Evolutionary conservation across 2,113 vertebrate species (phyloP).

Genomic region (Fulmarus glacialis): DNA sequence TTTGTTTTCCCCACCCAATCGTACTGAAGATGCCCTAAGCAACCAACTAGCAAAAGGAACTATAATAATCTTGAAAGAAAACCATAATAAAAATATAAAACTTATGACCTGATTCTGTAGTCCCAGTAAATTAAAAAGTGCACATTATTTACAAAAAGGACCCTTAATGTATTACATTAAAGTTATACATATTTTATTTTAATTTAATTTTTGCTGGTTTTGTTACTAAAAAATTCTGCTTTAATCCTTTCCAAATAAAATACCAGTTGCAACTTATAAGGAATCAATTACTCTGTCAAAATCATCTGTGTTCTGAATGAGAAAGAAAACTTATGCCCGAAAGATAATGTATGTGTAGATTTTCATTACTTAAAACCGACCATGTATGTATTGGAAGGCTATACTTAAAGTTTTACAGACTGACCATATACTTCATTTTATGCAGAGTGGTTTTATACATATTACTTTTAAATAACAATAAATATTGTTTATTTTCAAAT

Average conservation of each 20-base stretch:
- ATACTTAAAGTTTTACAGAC: neutral
- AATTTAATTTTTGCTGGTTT: neutral
- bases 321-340: neutral
- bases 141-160: neutral
- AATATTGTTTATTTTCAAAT: neutral
- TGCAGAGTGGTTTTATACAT: neutral
- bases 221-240: neutral
- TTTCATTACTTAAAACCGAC: neutral
- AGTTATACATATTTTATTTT: neutral
- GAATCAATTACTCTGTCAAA: neutral
- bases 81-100: neutral
- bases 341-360: neutral
- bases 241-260: neutral
- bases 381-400: neutral
- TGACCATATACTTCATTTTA: neutral
- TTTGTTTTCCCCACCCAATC: conserved; percentile 69
- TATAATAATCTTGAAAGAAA: conserved; percentile 20
- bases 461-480: neutral
- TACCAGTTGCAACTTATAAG: neutral
- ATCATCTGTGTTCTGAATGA: neutral
- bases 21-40: conserved; percentile 28
- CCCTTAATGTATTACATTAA: neutral
- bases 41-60: neutral
- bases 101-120: neutral
- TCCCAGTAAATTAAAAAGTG: neutral